A percentile compares a stretch with the other conserved stretches of the same genome.
Evolutionary conservation across 1,140 invertebrate species (phyloP).

Genomic region (Sipha flava): DNA sequence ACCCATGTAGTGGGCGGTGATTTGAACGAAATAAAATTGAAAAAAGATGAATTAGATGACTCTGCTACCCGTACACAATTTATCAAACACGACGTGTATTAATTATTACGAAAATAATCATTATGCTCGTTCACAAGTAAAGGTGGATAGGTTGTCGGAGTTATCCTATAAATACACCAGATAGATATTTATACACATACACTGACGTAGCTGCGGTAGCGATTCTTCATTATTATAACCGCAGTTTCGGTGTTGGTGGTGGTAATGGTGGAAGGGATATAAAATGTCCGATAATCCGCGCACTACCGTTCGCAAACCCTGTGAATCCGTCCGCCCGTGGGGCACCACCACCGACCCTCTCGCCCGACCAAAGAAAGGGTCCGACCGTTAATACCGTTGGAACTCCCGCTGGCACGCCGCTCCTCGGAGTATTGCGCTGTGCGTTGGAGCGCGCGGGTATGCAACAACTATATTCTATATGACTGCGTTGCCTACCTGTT

Average conservation of each 20-base stretch:
- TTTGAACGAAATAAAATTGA: too few species aligned
- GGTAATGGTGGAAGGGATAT: neutral
- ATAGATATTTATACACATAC: too few species aligned
- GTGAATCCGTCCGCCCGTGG: too few species aligned
- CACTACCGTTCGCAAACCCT: neutral
- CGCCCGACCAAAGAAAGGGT: neutral
- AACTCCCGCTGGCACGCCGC: neutral
- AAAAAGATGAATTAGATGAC: too few species aligned
- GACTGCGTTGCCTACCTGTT: neutral
- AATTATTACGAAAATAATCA: too few species aligned
- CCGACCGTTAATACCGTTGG: neutral
- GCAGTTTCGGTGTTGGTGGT: too few species aligned
- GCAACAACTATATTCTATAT: neutral
- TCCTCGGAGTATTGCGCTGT: neutral
- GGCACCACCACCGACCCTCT: neutral
- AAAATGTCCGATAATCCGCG: neutral
- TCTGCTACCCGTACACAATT: too few species aligned
- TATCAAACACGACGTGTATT: too few species aligned
- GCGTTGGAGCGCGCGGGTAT: neutral
- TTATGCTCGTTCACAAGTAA: too few species aligned
- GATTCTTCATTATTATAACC: neutral
- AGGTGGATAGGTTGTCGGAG: too few species aligned
- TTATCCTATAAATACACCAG: too few species aligned
- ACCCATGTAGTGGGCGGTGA: too few species aligned
- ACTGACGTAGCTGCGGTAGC: neutral